phyloP scores from a whole-genome alignment of 2,888 invertebrate genomes.

The Drosophila yooni region DNA sequence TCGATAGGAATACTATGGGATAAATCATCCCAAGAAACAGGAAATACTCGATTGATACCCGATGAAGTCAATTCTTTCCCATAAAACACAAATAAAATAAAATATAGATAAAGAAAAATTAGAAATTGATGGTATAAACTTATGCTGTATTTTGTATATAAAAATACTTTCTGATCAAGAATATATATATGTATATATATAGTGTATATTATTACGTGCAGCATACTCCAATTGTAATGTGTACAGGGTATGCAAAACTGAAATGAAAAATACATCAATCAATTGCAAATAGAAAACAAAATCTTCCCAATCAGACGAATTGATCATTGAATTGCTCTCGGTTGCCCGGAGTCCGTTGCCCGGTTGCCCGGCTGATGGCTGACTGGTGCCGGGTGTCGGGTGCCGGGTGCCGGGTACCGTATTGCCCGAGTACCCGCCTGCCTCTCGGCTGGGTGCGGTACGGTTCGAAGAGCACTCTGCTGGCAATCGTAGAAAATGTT shows the following conservation, averaged over 20 bases:
- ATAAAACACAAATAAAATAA: neutral
- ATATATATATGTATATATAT: neutral
- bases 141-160: too few species aligned
- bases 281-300: slow-evolving; percentile 78
- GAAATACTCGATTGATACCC: neutral
- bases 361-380: neutral
- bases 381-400: neutral
- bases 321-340: slow-evolving; percentile 58
- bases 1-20: neutral
- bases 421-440: neutral
- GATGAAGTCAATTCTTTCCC: neutral
- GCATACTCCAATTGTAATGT: neutral
- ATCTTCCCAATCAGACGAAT: slow-evolving; percentile 71
- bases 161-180: neutral
- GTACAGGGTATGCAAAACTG: slow-evolving; percentile 3
- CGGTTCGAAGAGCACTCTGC: neutral
- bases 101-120: neutral
- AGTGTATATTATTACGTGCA: neutral
- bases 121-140: too few species aligned
- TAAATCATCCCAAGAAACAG: too few species aligned
- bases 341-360: slow-evolving; percentile 5
- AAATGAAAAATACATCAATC: slow-evolving; percentile 57
- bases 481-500: slow-evolving; percentile 17
- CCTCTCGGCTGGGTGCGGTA: slow-evolving; percentile 1
- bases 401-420: neutral